These are phyloP conservation scores for Phenganax marumi DNA, from an alignment of 92 coral and sea anemone genomes.

Conservation along the genomic window DNA sequence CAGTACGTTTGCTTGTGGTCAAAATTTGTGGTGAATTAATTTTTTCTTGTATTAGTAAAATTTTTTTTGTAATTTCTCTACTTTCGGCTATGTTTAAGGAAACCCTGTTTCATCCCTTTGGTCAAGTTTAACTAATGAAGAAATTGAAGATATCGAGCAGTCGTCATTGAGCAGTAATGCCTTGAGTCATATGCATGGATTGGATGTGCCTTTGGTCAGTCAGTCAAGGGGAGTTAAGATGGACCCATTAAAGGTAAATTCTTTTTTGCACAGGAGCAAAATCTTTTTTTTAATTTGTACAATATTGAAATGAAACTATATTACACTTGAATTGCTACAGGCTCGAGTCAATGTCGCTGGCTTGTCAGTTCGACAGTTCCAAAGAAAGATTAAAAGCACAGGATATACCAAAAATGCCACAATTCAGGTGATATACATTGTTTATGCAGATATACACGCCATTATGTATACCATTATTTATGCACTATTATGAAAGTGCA, in stretches of 20 bases:
- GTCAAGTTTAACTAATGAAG: constrained; percentile 11
- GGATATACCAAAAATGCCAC: constrained; percentile 41
- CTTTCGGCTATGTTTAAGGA: background rate
- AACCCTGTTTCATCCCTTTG: constrained; percentile 7
- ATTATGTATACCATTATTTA: background rate
- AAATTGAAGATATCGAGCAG: background rate
- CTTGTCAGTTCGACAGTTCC: constrained; percentile 54
- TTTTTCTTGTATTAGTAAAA: background rate
- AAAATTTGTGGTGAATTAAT: background rate
- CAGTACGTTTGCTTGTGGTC: background rate
- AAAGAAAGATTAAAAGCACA: constrained; percentile 41
- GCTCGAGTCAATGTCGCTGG: constrained; percentile 52
- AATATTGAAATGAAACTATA: background rate
- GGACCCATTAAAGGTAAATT: constrained; percentile 2
- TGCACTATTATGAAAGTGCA: background rate
- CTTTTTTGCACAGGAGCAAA: background rate
- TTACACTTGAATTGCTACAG: background rate
- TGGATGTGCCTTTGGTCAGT: background rate
- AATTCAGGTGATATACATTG: constrained; percentile 18
- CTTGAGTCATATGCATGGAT: background rate
- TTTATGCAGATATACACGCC: background rate
- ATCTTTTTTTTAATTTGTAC: background rate
- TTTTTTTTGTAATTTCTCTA: background rate
- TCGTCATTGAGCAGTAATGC: constrained; percentile 5
- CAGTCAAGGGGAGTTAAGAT: background rate